These are phyloP conservation scores for Harpagifer antarcticus DNA, from an alignment of 2,797 vertebrate genomes.

Conservation along the genomic window DNA sequence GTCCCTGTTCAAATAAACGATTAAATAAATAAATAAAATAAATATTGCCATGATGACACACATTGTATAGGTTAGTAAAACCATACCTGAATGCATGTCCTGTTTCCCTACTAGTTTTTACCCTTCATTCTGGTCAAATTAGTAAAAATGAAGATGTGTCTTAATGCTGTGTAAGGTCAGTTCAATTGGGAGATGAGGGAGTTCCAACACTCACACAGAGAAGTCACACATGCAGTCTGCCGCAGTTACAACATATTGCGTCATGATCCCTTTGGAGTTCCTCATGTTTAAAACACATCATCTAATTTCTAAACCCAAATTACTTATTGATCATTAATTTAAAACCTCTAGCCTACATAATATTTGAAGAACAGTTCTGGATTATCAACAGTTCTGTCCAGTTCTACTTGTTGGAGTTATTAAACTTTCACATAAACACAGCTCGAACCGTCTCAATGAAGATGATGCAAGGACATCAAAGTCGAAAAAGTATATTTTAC, in stretches of 20 bases:
- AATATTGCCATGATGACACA: not conserved
- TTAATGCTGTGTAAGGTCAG: conserved; percentile 6
- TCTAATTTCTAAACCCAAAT: conserved; percentile 46
- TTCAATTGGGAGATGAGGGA: not conserved
- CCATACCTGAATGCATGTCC: not conserved
- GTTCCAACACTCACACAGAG: conserved; percentile 16
- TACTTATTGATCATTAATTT: conserved; percentile 78
- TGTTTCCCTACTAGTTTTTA: not conserved
- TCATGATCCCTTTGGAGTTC: conserved; percentile 64
- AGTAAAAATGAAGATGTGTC: conserved; percentile 6
- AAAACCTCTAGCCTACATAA: conserved; percentile 34
- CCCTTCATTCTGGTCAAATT: not conserved
- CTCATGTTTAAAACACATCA: conserved; percentile 75
- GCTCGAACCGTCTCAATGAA: conserved; percentile 18
- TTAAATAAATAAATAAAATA: too few relatives aligned
- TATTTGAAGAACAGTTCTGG: conserved; percentile 11
- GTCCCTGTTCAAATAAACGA: too few relatives aligned
- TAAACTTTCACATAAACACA: conserved; percentile 30
- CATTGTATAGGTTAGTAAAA: too few relatives aligned
- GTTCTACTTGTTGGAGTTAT: conserved; percentile 21
- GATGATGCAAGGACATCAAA: conserved; percentile 59
- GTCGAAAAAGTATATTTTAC: not conserved
- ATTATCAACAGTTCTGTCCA: conserved; percentile 34
- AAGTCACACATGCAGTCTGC: conserved; percentile 32
- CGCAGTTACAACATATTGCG: conserved; percentile 69